Conservation (phyloP, 2,888 invertebrate genomes). For the Drosophila picticornis region DNA sequence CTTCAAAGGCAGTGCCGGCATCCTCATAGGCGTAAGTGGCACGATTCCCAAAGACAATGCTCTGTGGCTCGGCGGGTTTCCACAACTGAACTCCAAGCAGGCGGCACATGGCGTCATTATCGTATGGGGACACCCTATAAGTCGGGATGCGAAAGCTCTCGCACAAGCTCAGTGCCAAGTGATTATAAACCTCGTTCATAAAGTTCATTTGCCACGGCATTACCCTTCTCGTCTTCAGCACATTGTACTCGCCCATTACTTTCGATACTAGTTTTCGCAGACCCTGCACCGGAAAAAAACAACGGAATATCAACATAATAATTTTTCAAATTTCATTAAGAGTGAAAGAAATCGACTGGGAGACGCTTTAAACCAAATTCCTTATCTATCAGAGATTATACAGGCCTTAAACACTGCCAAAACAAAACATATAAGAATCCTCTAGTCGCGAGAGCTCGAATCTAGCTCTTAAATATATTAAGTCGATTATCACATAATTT, state of each 20-base stretch:
- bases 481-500: too few relatives aligned
- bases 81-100: constrained; percentile 41
- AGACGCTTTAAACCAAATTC: too few relatives aligned
- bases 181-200: constrained; percentile 73
- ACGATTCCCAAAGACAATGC: constrained; percentile 51
- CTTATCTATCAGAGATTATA: too few relatives aligned
- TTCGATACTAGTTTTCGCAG: constrained; percentile 58
- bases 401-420: too few relatives aligned
- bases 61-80: constrained; percentile 36
- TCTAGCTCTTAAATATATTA: too few relatives aligned
- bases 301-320: too few relatives aligned
- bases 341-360: too few relatives aligned
- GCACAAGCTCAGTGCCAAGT: constrained; percentile 62
- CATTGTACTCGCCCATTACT: constrained; percentile 65
- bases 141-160: constrained; percentile 53
- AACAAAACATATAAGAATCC: too few relatives aligned
- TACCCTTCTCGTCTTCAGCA: constrained; percentile 62
- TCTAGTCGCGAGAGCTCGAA: too few relatives aligned
- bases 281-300: constrained; percentile 27
- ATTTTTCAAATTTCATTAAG: too few relatives aligned
- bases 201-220: constrained; percentile 76
- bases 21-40: constrained; percentile 37
- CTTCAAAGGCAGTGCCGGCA: constrained; percentile 3
- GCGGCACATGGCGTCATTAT: constrained; percentile 52
- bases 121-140: constrained; percentile 51